Conservation (phyloP, 1,140 invertebrate genomes). For the Drosophila neocordata region DNA sequence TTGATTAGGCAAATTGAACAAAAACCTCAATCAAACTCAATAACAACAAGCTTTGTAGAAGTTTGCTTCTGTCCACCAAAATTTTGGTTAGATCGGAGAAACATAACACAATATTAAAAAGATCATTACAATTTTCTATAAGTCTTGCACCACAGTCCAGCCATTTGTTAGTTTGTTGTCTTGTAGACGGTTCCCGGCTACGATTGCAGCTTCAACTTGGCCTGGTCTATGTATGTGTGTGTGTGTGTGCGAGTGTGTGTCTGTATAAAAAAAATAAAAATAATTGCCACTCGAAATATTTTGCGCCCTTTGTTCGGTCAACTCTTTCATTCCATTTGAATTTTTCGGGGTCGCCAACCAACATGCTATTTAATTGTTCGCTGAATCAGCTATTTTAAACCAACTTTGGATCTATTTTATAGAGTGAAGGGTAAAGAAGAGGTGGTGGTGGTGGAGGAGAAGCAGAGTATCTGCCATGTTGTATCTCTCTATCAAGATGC, state of each 20-base stretch:
- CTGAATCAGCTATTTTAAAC: conserved; percentile 75
- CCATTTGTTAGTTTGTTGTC: neutral
- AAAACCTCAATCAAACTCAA: too few species aligned
- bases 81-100: too few species aligned
- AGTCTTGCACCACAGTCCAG: conserved; percentile 17
- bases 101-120: too few species aligned
- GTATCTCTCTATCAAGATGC: conserved; percentile 34
- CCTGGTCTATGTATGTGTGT: conserved; percentile 21
- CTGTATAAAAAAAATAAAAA: conserved; percentile 53
- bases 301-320: conserved; percentile 63
- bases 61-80: too few species aligned
- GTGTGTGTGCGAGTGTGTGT: conserved; percentile 19
- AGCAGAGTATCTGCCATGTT: conserved; percentile 50
- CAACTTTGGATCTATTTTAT: neutral
- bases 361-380: conserved; percentile 58
- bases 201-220: conserved; percentile 34
- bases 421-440: neutral
- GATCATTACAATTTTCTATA: neutral
- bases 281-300: conserved; percentile 81
- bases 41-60: too few species aligned
- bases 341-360: conserved; percentile 39
- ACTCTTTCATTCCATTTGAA: conserved; percentile 69
- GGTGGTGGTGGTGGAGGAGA: conserved; percentile 1
- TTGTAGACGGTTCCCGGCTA: too few species aligned
- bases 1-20: too few species aligned